A percentile compares a stretch with the other conserved stretches of the same genome.
Evolutionary conservation across 2,113 vertebrate genomes (phyloP).

Genomic region (Xyliphius kryptos): DNA sequence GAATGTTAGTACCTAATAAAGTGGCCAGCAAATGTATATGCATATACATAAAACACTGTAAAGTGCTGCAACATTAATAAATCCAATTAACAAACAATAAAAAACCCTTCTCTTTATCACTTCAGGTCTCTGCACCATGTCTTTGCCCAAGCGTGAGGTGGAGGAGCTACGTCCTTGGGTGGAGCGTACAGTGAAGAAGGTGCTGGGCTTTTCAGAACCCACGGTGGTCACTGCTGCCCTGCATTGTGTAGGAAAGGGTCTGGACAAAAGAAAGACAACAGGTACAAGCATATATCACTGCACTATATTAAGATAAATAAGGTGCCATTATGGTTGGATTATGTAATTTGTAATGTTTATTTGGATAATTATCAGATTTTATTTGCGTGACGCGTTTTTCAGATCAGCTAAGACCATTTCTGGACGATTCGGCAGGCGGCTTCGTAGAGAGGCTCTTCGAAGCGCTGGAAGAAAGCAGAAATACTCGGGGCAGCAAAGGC

Average conservation of each 20-base stretch:
- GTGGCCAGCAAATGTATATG: too few relatives aligned
- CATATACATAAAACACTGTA: too few relatives aligned
- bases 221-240: constrained; percentile 88
- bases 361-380: too few relatives aligned
- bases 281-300: too few relatives aligned
- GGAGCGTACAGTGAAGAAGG: constrained; percentile 92
- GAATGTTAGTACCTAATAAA: too few relatives aligned
- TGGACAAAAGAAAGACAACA: constrained; percentile 93
- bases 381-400: too few relatives aligned
- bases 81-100: too few relatives aligned
- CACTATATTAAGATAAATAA: too few relatives aligned
- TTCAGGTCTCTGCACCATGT: constrained; percentile 64
- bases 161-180: constrained; percentile 96
- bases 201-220: constrained; percentile 91
- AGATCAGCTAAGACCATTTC: constrained; percentile 91
- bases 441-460: constrained; percentile 97
- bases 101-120: too few relatives aligned
- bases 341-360: too few relatives aligned
- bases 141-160: constrained; percentile 86
- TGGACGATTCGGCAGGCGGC: constrained; percentile 86
- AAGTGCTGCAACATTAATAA: too few relatives aligned
- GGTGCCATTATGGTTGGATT: too few relatives aligned
- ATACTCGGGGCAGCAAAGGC: constrained; percentile 80
- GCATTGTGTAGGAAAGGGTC: constrained; percentile 92
- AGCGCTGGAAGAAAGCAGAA: constrained; percentile 85